Conservation (phyloP, 1,140 invertebrate species). For the Scaptomyza pallida region DNA sequence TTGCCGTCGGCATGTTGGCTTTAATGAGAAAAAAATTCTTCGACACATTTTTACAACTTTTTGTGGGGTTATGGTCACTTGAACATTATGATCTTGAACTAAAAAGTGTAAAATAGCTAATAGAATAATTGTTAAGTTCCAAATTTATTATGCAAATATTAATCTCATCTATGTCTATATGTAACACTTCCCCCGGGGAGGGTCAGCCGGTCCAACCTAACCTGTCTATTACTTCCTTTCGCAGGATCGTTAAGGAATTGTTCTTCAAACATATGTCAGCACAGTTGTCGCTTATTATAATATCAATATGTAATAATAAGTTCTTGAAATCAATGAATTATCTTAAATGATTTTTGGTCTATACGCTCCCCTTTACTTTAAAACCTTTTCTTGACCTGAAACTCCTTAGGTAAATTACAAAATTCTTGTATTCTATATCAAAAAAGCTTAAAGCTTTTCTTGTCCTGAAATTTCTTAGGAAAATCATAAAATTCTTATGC, state of each 20-base stretch:
- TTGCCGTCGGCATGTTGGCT: slow-evolving; percentile 6
- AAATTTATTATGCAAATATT: not conserved
- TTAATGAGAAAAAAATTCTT: not conserved
- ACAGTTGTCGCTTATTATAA: not conserved
- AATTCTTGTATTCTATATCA: too few relatives aligned
- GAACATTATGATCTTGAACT: not conserved
- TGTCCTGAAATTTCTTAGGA: too few relatives aligned
- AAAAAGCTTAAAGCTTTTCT: too few relatives aligned
- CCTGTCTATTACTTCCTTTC: too few relatives aligned
- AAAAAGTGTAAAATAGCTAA: not conserved
- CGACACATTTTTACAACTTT: not conserved
- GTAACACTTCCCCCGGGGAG: too few relatives aligned
- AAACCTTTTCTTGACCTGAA: not conserved
- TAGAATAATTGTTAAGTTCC: not conserved
- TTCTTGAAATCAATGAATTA: not conserved
- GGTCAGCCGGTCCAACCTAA: too few relatives aligned
- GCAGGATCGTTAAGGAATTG: too few relatives aligned
- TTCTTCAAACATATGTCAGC: too few relatives aligned
- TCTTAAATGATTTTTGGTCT: not conserved
- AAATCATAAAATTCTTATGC: too few relatives aligned
- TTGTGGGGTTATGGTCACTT: not conserved
- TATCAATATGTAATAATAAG: not conserved
- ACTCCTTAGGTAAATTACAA: too few relatives aligned
- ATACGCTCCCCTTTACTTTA: too few relatives aligned
- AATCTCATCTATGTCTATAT: not conserved